Base-by-base conservation (phyloP, 1,140 invertebrate species). In the Pygmarrhopalites habei region DNA sequence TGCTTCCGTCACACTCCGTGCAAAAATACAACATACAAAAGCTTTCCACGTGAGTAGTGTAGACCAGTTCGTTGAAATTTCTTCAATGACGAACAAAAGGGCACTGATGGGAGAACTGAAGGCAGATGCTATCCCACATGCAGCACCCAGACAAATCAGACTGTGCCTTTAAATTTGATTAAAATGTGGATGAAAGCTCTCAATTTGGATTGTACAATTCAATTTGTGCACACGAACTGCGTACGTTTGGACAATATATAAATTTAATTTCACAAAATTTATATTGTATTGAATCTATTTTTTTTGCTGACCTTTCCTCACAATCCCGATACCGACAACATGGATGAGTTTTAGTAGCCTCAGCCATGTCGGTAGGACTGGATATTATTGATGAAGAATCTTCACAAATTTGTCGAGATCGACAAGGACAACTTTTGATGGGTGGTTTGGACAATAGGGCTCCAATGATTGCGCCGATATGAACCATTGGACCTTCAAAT, bases 11-110 rank as follows among this genome's bases (percentile, higher is more conserved):
- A 77, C 77, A 60, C 77, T 75, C 23, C 77, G 73, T 2, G 78
- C 74, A 23, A 78, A 67, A 72, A 79, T 79, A 65, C 77, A 78
- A 64, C 77, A 78, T 53, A 78, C 78, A 59, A 79, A 79, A 17
- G 77, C 77, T 70, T 79, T 76, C 77, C 77, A 79, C 1, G 77
- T 76, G 30, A 78, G 68, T 26, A 72, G 76, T 10, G 71, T 73
- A 4, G 75, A 76, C 78, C 78, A 79, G 65, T 78, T 76, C 19
- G 78, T 78, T 1, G 77, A 78, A 53, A 79, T 76, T 65, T 72
- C 71, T 49, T 72, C 71, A 67, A 72, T 71, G 26, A 67, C 67
- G 60, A 72, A 72, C 7, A 66, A 47, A 21, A 72, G 61, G 19
- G 69, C 71, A 39, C 65, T 66, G 17, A 72, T 69, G 3, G 71